Percentiles rank a stretch among this genome's conserved stretches.
phyloP scores from a whole-genome alignment of 1,140 invertebrate species.

The Magallana ariakensis region DNA sequence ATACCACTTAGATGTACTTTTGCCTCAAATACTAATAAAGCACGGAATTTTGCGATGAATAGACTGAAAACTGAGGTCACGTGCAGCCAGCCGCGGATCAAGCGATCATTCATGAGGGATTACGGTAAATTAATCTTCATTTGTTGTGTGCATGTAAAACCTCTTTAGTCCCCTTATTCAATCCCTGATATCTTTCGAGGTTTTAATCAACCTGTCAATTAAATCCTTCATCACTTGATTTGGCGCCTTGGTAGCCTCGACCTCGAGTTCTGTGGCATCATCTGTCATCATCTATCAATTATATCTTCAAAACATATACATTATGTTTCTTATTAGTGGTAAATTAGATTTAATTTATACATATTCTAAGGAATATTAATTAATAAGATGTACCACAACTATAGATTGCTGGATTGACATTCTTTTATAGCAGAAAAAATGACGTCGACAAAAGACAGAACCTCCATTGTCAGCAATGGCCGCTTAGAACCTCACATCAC shows the following conservation, averaged over 20 bases:
- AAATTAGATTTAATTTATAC: slow-evolving; percentile 7
- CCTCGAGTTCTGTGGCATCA: neutral
- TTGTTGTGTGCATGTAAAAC: neutral
- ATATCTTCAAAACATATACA: neutral
- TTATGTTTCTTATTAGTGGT: neutral
- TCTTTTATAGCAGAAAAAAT: neutral
- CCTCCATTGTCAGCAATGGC: too few species aligned
- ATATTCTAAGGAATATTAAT: neutral
- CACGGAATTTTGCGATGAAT: too few species aligned
- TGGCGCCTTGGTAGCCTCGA: slow-evolving; percentile 3
- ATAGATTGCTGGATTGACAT: neutral
- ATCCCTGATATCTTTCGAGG: neutral
- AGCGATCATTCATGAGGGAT: neutral
- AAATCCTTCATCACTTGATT: neutral
- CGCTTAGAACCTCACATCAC: too few species aligned
- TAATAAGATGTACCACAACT: slow-evolving; percentile 19
- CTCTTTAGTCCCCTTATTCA: too few species aligned
- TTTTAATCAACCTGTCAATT: slow-evolving; percentile 9
- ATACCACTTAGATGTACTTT: too few species aligned
- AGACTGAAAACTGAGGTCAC: too few species aligned
- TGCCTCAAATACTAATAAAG: too few species aligned
- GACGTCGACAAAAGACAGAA: too few species aligned
- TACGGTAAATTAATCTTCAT: neutral
- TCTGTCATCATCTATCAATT: neutral
- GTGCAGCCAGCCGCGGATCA: neutral